Conservation (phyloP, 2,888 invertebrate species). For the Plebejus argus region DNA sequence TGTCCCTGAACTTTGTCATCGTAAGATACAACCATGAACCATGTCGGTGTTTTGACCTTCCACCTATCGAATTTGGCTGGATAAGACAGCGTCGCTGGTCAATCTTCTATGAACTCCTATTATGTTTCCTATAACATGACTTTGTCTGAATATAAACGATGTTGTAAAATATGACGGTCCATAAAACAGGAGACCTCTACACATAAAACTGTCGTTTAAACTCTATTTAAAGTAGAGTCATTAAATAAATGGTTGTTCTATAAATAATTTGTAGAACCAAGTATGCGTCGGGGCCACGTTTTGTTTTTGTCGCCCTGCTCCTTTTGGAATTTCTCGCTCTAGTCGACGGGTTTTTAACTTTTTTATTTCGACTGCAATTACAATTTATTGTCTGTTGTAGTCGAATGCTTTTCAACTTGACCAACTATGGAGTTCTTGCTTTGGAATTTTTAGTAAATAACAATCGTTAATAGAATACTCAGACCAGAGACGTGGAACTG, state of each 20-base stretch:
- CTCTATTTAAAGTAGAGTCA: conserved; percentile 10
- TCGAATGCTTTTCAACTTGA: background rate
- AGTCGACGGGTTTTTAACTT: conserved; percentile 6
- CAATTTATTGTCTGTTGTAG: conserved; percentile 2
- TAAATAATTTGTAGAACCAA: conserved; percentile 20
- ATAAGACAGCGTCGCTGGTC: too few species aligned
- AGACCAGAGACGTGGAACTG: too few species aligned
- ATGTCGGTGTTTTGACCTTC: too few species aligned
- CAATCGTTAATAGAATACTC: too few species aligned
- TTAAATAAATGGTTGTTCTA: conserved; percentile 22
- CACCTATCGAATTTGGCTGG: too few species aligned
- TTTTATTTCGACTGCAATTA: conserved; percentile 12
- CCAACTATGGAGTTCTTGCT: background rate
- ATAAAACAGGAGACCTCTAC: background rate
- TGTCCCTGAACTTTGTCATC: too few species aligned
- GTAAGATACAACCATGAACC: too few species aligned
- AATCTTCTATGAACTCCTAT: too few species aligned
- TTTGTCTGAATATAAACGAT: background rate
- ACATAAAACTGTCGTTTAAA: background rate
- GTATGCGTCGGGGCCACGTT: conserved; percentile 3
- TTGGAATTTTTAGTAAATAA: background rate
- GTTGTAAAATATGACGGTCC: background rate
- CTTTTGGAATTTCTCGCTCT: conserved; percentile 23
- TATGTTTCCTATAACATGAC: background rate
- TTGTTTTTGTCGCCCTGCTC: background rate